Base-by-base conservation (phyloP, 53 echinoderm and acorn worm species). In the Henricia sp. region DNA sequence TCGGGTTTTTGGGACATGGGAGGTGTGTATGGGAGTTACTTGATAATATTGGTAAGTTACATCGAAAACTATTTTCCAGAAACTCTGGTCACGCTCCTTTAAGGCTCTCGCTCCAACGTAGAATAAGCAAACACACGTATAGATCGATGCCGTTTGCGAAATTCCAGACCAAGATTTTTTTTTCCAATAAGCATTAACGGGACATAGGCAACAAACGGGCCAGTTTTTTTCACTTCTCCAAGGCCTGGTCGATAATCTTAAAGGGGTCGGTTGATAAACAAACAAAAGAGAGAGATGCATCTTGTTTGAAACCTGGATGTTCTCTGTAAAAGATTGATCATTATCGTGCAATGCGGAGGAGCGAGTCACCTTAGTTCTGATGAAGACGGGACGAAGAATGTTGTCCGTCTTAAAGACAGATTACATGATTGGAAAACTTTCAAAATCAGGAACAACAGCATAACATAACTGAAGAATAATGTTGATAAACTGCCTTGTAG, bases 91-190 rank as follows among this genome's bases (percentile, higher is more conserved):
- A n/a, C n/a, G n/a, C n/a, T n/a, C n/a, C n/a, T n/a, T n/a, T n/a
- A n/a, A n/a, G n/a, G n/a, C n/a, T n/a, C n/a, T n/a, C n/a, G n/a
- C 21, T 9, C 76, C 17, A 27, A 44, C 40, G 29, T 75, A 58
- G 43, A 57, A 38, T 40, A 38, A 17, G 41, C 39, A 58, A 24
- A 57, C 33, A 26, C 26, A 70, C 16, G 64, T 38, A 70, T 21
- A 70, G 46, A 70, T 70, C 70, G 70, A 70, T 70, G 17, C 28
- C 26, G 70, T 23, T 70, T 43, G 70, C 46, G 28, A 25, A 3
- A 46, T 70, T 30, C 23, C 14, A 70, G 46, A 3, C 48, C 28
- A 23, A 70, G 70, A 70, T 44, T 43, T 70, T 40, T 19, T 1
- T 9, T 39, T 14, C 3, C 14, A 40, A 12, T 3, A 30, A 17